Base-by-base conservation (phyloP, 1,140 invertebrate species). In the Drosophila parvula region DNA sequence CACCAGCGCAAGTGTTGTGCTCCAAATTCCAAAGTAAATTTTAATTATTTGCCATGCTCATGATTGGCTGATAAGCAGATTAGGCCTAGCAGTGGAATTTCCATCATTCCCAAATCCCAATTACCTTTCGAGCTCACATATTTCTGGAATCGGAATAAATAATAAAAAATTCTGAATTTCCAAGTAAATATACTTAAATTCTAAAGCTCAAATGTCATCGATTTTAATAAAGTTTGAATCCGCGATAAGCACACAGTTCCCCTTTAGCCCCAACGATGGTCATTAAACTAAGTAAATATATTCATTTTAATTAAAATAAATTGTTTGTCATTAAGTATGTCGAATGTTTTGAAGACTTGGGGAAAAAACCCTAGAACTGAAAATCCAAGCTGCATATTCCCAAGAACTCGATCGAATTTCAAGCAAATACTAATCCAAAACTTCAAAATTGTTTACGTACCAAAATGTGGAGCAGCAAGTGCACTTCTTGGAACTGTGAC, bases 321-420 rank as follows among this genome's bases (percentile, higher is more conserved):
- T n/a, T n/a, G n/a, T n/a, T n/a, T n/a, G 6, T 5, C 10, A 30
- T n/a, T 4, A 11, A 9, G 9, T 32, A 27, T 16, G 3, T 32
- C n/a, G 1, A 4, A 7, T 4, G 16, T 12, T 18, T 0, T 4
- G 12, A 40, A 36, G 50, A 36, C 16, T 16, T 12, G 2, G 8
- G n/a, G 48, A 32, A 7, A 7, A 32, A 16, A 9, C 5, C 28
- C n/a, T 6, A 32, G 1, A 48, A 27, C 45, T 8, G 8, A 10
- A 5, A n/a, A 8, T n/a, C 14, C n/a, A 22, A 55, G 9, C 5
- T 18, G 32, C 7, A 18, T 55, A 18, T 55, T 55, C 51, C 16
- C 18, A 38, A 18, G 51, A 55, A 55, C 2, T 10, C 32, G 32
- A 22, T 53, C 32, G 50, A 36, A 22, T 53, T 36, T 53, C 32